These are phyloP conservation scores for Tenthredo notha DNA, from an alignment of 2,888 invertebrate species.

Conservation along the genomic window DNA sequence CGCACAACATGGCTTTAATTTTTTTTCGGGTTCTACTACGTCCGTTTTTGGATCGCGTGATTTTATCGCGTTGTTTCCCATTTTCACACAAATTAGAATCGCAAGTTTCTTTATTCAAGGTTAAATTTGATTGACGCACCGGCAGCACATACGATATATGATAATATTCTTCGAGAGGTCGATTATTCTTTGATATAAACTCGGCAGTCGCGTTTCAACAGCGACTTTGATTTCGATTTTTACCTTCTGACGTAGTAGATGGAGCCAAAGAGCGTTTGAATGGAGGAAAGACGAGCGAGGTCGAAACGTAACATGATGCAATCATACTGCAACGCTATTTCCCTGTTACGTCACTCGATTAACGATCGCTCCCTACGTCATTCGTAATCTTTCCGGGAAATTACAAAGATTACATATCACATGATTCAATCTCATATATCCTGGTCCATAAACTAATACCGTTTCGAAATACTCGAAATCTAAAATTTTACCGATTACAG, in stretches of 20 bases:
- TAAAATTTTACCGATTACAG: background rate
- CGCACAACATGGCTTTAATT: slow-evolving; percentile 97
- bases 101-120: background rate
- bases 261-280: background rate
- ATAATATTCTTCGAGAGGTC: background rate
- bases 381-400: background rate
- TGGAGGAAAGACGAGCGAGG: background rate
- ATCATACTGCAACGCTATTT: background rate
- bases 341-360: background rate
- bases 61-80: slow-evolving; percentile 82
- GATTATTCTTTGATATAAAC: background rate
- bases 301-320: background rate
- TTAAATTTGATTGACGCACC: slow-evolving; percentile 17
- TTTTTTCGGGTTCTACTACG: slow-evolving; percentile 83
- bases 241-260: background rate
- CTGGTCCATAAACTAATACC: background rate
- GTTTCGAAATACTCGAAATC: background rate
- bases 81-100: slow-evolving; percentile 66
- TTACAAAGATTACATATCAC: background rate
- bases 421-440: background rate
- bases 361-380: background rate
- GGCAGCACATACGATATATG: background rate
- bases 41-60: slow-evolving; percentile 77
- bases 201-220: background rate
- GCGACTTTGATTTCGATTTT: background rate